Evolutionary conservation across 64 coral and sea anemone species (phyloP).

Genomic region (Stichodactyla mertensii): DNA sequence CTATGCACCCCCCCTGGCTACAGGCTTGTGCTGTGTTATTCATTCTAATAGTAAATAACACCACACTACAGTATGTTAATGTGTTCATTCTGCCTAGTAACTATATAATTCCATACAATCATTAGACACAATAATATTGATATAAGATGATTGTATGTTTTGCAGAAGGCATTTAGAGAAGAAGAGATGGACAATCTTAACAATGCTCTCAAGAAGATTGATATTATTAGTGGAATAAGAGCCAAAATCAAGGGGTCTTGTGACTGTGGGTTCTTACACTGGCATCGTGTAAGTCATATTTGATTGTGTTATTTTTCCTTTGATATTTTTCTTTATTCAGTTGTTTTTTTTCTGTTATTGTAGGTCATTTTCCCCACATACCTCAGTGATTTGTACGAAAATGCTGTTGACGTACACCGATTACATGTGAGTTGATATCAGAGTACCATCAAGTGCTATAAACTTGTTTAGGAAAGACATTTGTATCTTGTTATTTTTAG

Average conservation of each 20-base stretch:
- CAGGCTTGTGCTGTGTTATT: too few species aligned
- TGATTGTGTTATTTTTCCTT: neutral
- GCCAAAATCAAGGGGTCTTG: slow-evolving; percentile 60
- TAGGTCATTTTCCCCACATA: slow-evolving; percentile 86
- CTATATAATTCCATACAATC: too few species aligned
- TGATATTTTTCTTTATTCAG: neutral
- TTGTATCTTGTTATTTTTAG: slow-evolving; percentile 13
- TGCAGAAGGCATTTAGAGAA: slow-evolving; percentile 81
- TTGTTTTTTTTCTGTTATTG: neutral
- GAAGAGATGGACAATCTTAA: slow-evolving; percentile 79
- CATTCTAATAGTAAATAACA: too few species aligned
- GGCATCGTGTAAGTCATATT: slow-evolving; percentile 60
- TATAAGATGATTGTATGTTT: neutral
- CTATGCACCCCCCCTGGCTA: too few species aligned
- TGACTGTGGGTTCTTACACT: slow-evolving; percentile 85
- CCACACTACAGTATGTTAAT: neutral
- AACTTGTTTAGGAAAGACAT: neutral
- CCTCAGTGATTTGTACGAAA: slow-evolving; percentile 85
- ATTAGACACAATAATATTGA: too few species aligned
- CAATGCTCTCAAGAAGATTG: slow-evolving; percentile 67
- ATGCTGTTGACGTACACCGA: slow-evolving; percentile 82
- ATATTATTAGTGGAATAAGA: slow-evolving; percentile 71
- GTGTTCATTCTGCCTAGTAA: too few species aligned
- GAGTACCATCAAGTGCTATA: neutral
- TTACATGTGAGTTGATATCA: slow-evolving; percentile 66